A percentile compares a stretch with the other conserved stretches of the same genome.
Evolutionary conservation across 2,888 invertebrate genomes (phyloP).

Genomic region (Pollenia amentaria): DNA sequence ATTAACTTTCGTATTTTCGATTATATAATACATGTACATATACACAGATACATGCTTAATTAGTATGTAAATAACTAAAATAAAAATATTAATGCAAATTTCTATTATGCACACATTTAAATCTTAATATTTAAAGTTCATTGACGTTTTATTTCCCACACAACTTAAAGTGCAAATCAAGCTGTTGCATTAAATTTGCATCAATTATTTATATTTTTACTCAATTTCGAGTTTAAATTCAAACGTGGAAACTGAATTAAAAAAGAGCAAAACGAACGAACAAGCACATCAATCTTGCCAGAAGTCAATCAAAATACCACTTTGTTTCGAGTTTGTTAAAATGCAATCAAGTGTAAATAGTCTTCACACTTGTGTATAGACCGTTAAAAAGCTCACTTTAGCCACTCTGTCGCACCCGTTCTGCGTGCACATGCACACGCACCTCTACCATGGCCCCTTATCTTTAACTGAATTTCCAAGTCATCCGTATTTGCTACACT

Average conservation of each 20-base stretch:
- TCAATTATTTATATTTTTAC: background rate
- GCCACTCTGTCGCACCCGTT: background rate
- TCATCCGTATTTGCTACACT: background rate
- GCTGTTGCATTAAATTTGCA: background rate
- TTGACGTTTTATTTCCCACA: no score
- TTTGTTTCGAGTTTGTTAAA: slow-evolving; percentile 40
- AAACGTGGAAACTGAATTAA: slow-evolving; percentile 1
- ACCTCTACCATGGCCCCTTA: background rate
- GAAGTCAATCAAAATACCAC: slow-evolving; percentile 34
- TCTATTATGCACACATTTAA: no score
- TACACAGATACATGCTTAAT: no score
- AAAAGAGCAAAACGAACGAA: background rate
- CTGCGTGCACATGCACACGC: background rate
- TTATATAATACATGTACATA: no score
- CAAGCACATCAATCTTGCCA: background rate
- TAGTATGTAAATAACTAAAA: no score
- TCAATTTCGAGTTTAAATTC: background rate
- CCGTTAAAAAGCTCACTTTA: slow-evolving; percentile 1
- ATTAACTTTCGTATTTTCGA: no score
- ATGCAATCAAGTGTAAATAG: slow-evolving; percentile 52
- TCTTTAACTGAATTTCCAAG: background rate
- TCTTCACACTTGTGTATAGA: slow-evolving; percentile 36
- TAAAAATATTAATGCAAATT: no score
- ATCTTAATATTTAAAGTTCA: no score
- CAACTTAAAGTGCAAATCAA: background rate